Conservation (phyloP, 2,797 vertebrate species). For the Carduelis carduelis region DNA sequence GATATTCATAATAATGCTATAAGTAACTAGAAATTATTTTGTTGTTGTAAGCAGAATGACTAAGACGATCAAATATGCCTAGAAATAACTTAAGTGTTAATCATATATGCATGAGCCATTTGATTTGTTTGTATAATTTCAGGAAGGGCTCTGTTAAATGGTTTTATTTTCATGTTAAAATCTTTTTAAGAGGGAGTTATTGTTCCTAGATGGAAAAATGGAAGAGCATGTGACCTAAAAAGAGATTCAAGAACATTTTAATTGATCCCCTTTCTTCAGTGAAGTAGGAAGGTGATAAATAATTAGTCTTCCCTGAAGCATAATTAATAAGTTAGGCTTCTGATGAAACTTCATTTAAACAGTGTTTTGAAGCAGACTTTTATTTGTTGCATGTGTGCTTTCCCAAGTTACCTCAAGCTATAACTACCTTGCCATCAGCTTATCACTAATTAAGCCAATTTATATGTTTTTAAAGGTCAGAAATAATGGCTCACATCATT, state of each 20-base stretch:
- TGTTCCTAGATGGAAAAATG: background rate
- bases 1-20: background rate
- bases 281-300: conserved; percentile 30
- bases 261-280: conserved; percentile 29
- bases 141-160: background rate
- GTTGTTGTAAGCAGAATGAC: background rate
- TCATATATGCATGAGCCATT: background rate
- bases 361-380: conserved; percentile 5
- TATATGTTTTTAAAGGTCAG: background rate
- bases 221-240: background rate
- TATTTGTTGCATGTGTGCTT: background rate
- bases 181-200: background rate
- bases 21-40: conserved; percentile 3
- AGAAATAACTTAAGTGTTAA: background rate
- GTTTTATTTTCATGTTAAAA: background rate
- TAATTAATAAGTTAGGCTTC: conserved; percentile 36
- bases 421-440: background rate
- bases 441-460: conserved; percentile 3
- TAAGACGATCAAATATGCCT: background rate
- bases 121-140: background rate
- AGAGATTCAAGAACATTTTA: conserved; percentile 30
- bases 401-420: background rate
- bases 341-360: conserved; percentile 42
- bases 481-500: background rate
- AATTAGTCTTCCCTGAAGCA: conserved; percentile 45